Conservation (phyloP, 2,888 invertebrate genomes). For the Temnothorax ravouxi region DNA sequence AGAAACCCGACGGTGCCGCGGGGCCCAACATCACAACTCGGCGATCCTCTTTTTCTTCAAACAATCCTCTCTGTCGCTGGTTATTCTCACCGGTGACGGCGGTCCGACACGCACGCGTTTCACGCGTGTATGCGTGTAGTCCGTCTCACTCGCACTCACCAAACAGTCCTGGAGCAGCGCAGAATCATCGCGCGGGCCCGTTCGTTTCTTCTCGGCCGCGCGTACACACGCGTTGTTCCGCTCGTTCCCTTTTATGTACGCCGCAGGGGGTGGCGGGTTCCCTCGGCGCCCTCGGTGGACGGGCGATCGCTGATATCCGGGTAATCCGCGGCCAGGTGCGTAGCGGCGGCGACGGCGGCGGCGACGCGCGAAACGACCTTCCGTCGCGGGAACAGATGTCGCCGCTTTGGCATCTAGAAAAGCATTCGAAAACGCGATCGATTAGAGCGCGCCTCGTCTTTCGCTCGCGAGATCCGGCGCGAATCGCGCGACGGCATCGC, state of each 20-base stretch:
- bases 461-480: constrained; percentile 39
- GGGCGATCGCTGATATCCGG: constrained; percentile 21
- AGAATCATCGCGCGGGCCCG: constrained; percentile 27
- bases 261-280: neutral
- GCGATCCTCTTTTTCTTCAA: neutral
- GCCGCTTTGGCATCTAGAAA: constrained; percentile 57
- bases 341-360: neutral
- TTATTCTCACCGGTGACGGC: constrained; percentile 5
- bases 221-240: neutral
- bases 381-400: constrained; percentile 31
- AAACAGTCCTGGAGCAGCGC: neutral
- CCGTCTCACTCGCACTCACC: constrained; percentile 13
- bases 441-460: constrained; percentile 52
- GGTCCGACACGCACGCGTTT: constrained; percentile 10
- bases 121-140: constrained; percentile 1
- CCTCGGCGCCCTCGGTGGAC: constrained; percentile 7
- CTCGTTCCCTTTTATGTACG: constrained; percentile 1
- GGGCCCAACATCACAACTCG: constrained; percentile 5
- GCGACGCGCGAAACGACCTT: neutral
- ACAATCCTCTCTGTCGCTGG: neutral
- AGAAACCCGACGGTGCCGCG: neutral
- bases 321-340: constrained; percentile 24
- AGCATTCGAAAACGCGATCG: constrained; percentile 61
- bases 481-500: constrained; percentile 44
- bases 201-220: constrained; percentile 6